Percentiles rank a stretch among this genome's conserved stretches.
Evolutionary conservation across 2,113 vertebrate genomes (phyloP).

Genomic region (Crocuta crocuta): DNA sequence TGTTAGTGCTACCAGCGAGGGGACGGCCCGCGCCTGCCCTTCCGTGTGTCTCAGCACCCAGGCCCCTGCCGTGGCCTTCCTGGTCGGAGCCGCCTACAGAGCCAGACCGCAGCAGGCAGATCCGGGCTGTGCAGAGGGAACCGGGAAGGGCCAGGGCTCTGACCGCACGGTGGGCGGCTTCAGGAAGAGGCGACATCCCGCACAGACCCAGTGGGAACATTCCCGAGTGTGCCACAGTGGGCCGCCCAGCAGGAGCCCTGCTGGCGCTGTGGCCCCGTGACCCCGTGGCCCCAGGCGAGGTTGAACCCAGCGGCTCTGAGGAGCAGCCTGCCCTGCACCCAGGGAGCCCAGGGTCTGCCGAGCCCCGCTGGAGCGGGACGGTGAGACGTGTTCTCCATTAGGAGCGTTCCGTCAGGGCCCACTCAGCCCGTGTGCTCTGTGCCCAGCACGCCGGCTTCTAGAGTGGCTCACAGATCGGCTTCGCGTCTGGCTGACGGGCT

Average conservation of each 20-base stretch:
- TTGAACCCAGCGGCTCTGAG: background rate
- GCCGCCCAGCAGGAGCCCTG: background rate
- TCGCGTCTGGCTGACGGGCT: too few relatives aligned
- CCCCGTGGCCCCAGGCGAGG: background rate
- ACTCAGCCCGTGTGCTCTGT: background rate
- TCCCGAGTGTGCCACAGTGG: rapidly evolving
- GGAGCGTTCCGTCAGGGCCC: background rate
- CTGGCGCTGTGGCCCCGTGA: background rate
- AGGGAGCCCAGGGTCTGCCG: background rate
- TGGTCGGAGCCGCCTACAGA: background rate
- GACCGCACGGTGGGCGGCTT: background rate
- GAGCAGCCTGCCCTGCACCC: background rate
- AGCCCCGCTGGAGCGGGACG: background rate
- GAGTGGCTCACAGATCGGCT: background rate
- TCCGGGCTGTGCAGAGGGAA: background rate
- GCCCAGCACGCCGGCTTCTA: rapidly evolving
- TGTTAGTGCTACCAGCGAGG: background rate
- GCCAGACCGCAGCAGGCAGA: background rate
- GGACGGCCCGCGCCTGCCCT: background rate
- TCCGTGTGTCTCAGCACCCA: background rate
- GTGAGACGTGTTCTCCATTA: background rate
- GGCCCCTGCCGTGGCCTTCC: background rate
- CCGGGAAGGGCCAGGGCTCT: background rate
- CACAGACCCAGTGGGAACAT: rapidly evolving
- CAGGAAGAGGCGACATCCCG: background rate